A percentile compares a stretch with the other conserved stretches of the same genome.
Conservation (phyloP, 2,797 vertebrate species). For the Bryconaethiops microstoma region DNA sequence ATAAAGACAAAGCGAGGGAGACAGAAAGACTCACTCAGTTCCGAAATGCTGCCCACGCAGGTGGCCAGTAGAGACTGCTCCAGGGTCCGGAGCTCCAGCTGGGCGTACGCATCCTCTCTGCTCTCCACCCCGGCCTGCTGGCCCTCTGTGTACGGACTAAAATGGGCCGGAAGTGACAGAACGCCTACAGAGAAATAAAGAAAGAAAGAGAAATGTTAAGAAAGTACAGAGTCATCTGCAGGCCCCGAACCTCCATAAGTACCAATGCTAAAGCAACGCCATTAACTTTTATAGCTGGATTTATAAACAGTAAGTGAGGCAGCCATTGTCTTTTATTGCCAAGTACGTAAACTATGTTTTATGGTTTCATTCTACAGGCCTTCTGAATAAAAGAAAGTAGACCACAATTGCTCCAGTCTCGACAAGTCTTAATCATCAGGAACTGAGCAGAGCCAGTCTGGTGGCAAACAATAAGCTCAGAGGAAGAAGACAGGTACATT, state of each 20-base stretch:
- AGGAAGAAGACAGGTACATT: not conserved
- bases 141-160: slow-evolving; percentile 82
- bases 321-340: slow-evolving; percentile 32
- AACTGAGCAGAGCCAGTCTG: slow-evolving; percentile 34
- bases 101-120: slow-evolving; percentile 83
- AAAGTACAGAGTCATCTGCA: not conserved
- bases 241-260: not conserved
- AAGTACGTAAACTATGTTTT: slow-evolving; percentile 22
- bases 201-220: not conserved
- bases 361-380: slow-evolving; percentile 20
- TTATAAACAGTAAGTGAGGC: slow-evolving; percentile 35
- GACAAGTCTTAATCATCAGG: slow-evolving; percentile 24
- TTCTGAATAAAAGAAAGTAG: slow-evolving; percentile 11
- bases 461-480: not conserved
- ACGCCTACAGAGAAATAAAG: slow-evolving; percentile 83
- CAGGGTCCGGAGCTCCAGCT: slow-evolving; percentile 89
- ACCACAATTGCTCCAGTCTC: slow-evolving; percentile 13
- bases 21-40: slow-evolving; percentile 85
- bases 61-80: slow-evolving; percentile 91
- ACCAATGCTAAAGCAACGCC: slow-evolving; percentile 2
- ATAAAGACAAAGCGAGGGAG: slow-evolving; percentile 3
- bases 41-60: slow-evolving; percentile 90
- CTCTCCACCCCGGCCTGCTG: slow-evolving; percentile 70
- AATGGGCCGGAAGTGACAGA: slow-evolving; percentile 86
- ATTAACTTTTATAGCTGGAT: slow-evolving; percentile 37